Conservation (phyloP, 2,888 invertebrate species). For the Malachius bipustulatus region DNA sequence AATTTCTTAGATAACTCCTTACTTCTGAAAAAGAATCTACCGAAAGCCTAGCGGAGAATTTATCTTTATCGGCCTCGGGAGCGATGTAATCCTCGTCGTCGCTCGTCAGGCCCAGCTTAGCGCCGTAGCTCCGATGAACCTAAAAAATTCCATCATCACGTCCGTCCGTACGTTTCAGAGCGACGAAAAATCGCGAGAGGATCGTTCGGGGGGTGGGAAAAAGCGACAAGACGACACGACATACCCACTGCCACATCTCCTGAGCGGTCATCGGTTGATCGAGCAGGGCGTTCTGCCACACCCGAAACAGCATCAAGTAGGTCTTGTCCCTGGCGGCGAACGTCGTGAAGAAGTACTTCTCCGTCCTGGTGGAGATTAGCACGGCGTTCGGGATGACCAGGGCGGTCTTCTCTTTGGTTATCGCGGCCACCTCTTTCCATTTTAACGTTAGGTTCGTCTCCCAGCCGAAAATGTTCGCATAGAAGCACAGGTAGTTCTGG, state of each 20-base stretch:
- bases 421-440: constrained; percentile 84
- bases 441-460: constrained; percentile 76
- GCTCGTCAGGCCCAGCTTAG: constrained; percentile 83
- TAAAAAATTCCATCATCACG: no score
- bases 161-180: constrained; percentile 8
- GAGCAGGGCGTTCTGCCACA: constrained; percentile 93
- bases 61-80: constrained; percentile 45
- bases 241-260: constrained; percentile 81
- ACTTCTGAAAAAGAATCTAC: constrained; percentile 35
- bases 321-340: constrained; percentile 90
- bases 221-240: no score
- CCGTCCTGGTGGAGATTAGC: constrained; percentile 65
- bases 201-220: not conserved
- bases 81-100: constrained; percentile 80
- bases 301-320: constrained; percentile 86
- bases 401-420: constrained; percentile 90
- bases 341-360: constrained; percentile 90
- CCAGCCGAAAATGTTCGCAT: constrained; percentile 97
- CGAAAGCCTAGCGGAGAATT: constrained; percentile 39
- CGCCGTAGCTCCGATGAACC: constrained; percentile 89
- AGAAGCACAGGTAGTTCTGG: constrained; percentile 91
- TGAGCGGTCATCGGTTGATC: constrained; percentile 73
- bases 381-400: constrained; percentile 96
- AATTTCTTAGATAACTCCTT: no score
- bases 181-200: constrained; percentile 7